These are phyloP conservation scores for Erebia ligea DNA, from an alignment of 2,888 invertebrate species.

Conservation along the genomic window DNA sequence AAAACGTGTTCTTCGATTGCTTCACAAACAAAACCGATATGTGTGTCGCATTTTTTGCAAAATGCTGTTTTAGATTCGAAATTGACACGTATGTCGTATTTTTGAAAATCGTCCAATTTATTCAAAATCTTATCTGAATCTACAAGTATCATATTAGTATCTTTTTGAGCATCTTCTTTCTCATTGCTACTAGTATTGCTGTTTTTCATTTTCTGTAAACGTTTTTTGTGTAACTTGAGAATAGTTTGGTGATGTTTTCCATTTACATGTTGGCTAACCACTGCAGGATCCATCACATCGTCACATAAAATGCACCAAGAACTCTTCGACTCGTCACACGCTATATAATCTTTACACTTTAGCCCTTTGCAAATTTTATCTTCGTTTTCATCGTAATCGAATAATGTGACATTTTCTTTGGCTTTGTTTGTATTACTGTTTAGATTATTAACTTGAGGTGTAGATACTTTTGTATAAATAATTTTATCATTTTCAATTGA, in stretches of 20 bases:
- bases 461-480: neutral
- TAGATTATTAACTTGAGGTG: neutral
- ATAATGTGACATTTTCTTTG: neutral
- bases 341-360: slow-evolving; percentile 43
- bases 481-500: neutral
- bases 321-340: slow-evolving; percentile 33
- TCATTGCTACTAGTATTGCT: slow-evolving; percentile 1
- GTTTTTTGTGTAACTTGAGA: slow-evolving; percentile 46
- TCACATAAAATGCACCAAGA: slow-evolving; percentile 49
- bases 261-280: slow-evolving; percentile 37
- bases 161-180: neutral
- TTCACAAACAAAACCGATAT: slow-evolving; percentile 43
- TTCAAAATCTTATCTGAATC: slow-evolving; percentile 44
- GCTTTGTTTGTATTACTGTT: neutral
- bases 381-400: slow-evolving; percentile 18
- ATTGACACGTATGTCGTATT: slow-evolving; percentile 50
- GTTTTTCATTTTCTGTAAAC: slow-evolving; percentile 27
- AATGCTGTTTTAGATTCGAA: slow-evolving; percentile 45
- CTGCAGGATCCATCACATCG: slow-evolving; percentile 37
- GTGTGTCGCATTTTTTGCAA: slow-evolving; percentile 49
- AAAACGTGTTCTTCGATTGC: slow-evolving; percentile 47
- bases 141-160: neutral
- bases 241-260: slow-evolving; percentile 47
- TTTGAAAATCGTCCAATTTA: slow-evolving; percentile 45
- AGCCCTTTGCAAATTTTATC: slow-evolving; percentile 44